Base-by-base conservation (phyloP, 2,888 invertebrate species). In the Helobdella robusta region DNA sequence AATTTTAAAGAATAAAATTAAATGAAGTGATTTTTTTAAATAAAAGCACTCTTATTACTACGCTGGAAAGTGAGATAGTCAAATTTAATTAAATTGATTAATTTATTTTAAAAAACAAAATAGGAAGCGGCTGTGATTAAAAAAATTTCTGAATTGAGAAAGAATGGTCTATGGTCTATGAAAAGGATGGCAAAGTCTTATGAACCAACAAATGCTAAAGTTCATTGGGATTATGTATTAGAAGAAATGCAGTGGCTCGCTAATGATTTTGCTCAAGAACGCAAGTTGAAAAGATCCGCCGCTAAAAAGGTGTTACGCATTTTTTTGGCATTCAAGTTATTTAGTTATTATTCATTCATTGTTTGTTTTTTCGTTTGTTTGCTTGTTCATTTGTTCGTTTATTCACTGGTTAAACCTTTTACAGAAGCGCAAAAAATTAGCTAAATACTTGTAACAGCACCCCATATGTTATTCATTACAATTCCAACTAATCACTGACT, bases 211-310 rank as follows among this genome's bases (percentile, higher is more conserved):
- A 84, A 95, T 70, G 84, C 86, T 63, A 97, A 95, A 82, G 88
- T 91, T 34, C 97, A 98, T 80, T 97, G 97, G 95, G 98, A 98
- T 81, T 97, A 93, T 81, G 82, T 98, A 70, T 82, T 99, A 50
- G 97, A 98, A 81, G 98, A 98, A 82, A 94, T 95, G 92, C 88
- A 89, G 46, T 98, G 98, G 98, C 83, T 99, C 72, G 91, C 94
- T 44, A 89, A 91, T 46, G 97, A 98, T 82, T 98, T 98, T 81
- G 56, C 89, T 34, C 91, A 93, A 79, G 98, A 99, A 81, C 85
- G 95, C 69, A 94, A 93, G 79, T 94, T 93, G 92, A 98, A 98
- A 77, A 91, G 91, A 79, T 88, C 89, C 67, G 90, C 91, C 4
- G 92, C 94, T 15, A 64, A 68, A 44, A 71, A 71, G 67, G 70